Evolutionary conservation across 2,113 vertebrate genomes (phyloP), one percentile per base, ranked within the genome.

Genomic region (Chloebia gouldiae): DNA sequence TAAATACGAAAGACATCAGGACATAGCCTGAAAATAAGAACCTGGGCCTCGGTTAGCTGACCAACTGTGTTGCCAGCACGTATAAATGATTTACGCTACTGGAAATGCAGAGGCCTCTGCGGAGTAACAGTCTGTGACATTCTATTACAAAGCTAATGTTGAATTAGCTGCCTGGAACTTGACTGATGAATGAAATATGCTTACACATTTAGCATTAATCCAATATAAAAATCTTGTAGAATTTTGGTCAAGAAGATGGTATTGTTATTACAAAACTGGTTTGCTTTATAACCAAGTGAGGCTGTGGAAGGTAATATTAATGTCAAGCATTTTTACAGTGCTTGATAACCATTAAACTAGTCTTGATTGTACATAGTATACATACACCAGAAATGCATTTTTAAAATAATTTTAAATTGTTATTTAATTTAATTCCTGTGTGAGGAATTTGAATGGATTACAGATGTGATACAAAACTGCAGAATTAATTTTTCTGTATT

Each of bases 101-200:
- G 25, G 45, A 84, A 73, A 54, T 57, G 47, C 11, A 65, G 76
- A 75, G 11, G 0, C 0, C 8, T 53, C 44, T 75, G 42, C 1
- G 3, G 23, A 56, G 24, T 31, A 73, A 54, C n/a, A 81, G 28
- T 30, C 24, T n/a, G 47, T n/a, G 42, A 54, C 16, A 49, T 31
- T 63, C 35, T 30, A 21, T 73, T 65, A 81, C 10, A 65, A 59
- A 63, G 8, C 17, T 53, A 61, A 81, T 54, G 44, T 60, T 91
- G 66, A 87, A 81, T 87, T 84, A 81, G 45, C n/a, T 87, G 24
- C 18, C 69, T 81, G 69, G 54, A 89, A 86, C 21, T 35, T 78
- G 69, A 61, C 7, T 69, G 53, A 44, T 69, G 30, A 93, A 57
- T 78, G 27, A 61, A 77, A 70, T 70, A 66, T 45, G 20, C 12